These are phyloP conservation scores for Scomber japonicus DNA, from an alignment of 2,113 vertebrate species.

Conservation along the genomic window DNA sequence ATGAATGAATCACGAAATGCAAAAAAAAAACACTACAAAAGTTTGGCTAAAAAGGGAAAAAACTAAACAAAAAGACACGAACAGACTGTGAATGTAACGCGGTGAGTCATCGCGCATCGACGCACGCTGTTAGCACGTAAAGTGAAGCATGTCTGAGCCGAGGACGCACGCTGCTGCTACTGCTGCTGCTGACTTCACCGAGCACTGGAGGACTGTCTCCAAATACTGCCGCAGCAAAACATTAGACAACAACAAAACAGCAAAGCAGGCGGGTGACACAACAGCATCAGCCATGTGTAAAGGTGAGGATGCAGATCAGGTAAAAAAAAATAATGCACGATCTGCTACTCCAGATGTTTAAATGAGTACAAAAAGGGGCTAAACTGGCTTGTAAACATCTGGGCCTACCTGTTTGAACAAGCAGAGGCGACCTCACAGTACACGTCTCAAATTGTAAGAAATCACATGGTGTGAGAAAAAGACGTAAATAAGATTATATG, in stretches of 20 bases:
- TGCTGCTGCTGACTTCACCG: slow-evolving; percentile 37
- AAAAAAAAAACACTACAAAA: neutral
- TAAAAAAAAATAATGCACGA: neutral
- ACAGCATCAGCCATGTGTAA: slow-evolving; percentile 15
- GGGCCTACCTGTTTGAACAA: neutral
- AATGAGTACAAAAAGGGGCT: too few relatives aligned
- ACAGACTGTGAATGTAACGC: neutral
- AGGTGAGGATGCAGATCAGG: slow-evolving; percentile 60
- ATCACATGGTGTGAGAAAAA: neutral
- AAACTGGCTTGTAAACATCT: neutral
- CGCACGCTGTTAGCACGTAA: neutral
- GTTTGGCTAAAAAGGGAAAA: too few relatives aligned
- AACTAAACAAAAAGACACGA: neutral
- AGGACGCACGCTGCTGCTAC: slow-evolving; percentile 4
- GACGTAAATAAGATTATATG: too few relatives aligned
- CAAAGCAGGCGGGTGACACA: slow-evolving; percentile 31
- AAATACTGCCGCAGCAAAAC: slow-evolving; percentile 28
- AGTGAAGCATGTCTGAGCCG: slow-evolving; percentile 58
- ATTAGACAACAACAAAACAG: slow-evolving; percentile 14
- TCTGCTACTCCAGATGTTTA: neutral
- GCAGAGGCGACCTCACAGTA: neutral
- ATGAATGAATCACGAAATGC: neutral
- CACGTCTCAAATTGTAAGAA: neutral
- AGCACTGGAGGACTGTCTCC: slow-evolving; percentile 53
- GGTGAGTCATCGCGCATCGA: neutral